These are phyloP conservation scores for Esperia sulphurella DNA, from an alignment of 2,888 invertebrate species.

Conservation along the genomic window DNA sequence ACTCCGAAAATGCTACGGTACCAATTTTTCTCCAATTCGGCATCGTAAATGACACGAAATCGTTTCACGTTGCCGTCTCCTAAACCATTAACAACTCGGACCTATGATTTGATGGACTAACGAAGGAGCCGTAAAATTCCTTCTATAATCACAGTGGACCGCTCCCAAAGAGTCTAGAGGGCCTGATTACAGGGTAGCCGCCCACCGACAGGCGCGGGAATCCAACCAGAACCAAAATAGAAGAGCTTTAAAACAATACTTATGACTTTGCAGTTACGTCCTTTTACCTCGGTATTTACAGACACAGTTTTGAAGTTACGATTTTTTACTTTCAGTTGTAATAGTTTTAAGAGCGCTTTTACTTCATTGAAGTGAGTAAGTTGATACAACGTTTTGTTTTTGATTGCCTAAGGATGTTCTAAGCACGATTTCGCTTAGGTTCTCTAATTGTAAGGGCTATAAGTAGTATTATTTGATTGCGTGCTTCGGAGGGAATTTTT, in stretches of 20 bases:
- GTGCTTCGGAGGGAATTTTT: conserved; percentile 27
- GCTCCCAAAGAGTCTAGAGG: conserved; percentile 45
- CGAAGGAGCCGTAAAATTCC: conserved; percentile 69
- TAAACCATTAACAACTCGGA: conserved; percentile 48
- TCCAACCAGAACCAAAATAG: conserved; percentile 37
- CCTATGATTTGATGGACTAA: conserved; percentile 74
- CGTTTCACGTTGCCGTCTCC: conserved; percentile 46
- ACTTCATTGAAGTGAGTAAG: not conserved
- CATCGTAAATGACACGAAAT: conserved; percentile 65
- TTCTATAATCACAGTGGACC: conserved; percentile 62
- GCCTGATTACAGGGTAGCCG: conserved; percentile 71
- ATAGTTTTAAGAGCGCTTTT: not conserved
- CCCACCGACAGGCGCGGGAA: conserved; percentile 53
- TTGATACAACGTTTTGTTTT: conserved; percentile 23
- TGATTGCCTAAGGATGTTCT: conserved; percentile 24
- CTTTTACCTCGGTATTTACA: conserved; percentile 12
- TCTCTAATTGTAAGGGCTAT: conserved; percentile 41
- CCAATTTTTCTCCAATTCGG: conserved; percentile 32
- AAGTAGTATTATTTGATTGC: conserved; percentile 35
- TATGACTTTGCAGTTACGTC: conserved; percentile 20
- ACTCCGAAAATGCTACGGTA: conserved; percentile 31
- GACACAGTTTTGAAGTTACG: no score
- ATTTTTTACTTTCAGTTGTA: not conserved
- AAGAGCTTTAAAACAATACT: conserved; percentile 45
- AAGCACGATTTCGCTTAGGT: conserved; percentile 46